These are phyloP conservation scores for Pseudochirops corinnae DNA, from an alignment of 2,797 vertebrate genomes.

Conservation along the genomic window DNA sequence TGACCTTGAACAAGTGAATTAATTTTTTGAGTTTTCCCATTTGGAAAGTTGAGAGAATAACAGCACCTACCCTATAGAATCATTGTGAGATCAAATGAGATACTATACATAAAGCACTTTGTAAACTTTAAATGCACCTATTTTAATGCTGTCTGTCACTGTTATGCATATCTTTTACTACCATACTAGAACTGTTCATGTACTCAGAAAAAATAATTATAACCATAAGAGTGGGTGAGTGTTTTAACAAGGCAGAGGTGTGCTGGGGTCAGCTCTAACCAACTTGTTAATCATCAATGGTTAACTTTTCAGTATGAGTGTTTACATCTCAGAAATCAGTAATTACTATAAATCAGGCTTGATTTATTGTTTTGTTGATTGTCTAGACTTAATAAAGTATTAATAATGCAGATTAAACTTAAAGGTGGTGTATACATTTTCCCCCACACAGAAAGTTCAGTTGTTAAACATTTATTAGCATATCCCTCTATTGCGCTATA, in stretches of 20 bases:
- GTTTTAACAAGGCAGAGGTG: not conserved
- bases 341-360: not conserved
- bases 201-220: not conserved
- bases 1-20: not conserved
- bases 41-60: not conserved
- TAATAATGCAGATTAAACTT: not conserved
- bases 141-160: not conserved
- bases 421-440: not conserved
- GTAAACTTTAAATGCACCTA: not conserved
- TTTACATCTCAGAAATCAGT: not conserved
- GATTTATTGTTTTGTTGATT: not conserved
- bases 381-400: not conserved
- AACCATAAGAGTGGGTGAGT: not conserved
- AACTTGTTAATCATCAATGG: not conserved
- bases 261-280: not conserved
- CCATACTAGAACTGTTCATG: not conserved
- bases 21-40: not conserved
- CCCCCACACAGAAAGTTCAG: not conserved
- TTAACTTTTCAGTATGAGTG: not conserved
- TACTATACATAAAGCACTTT: not conserved
- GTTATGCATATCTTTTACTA: not conserved
- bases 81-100: not conserved
- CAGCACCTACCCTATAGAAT: not conserved
- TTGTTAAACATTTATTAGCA: not conserved
- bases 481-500: not conserved